These are phyloP conservation scores for Peromyscus aztecus DNA, from an alignment of 2,797 vertebrate species.

Conservation along the genomic window DNA sequence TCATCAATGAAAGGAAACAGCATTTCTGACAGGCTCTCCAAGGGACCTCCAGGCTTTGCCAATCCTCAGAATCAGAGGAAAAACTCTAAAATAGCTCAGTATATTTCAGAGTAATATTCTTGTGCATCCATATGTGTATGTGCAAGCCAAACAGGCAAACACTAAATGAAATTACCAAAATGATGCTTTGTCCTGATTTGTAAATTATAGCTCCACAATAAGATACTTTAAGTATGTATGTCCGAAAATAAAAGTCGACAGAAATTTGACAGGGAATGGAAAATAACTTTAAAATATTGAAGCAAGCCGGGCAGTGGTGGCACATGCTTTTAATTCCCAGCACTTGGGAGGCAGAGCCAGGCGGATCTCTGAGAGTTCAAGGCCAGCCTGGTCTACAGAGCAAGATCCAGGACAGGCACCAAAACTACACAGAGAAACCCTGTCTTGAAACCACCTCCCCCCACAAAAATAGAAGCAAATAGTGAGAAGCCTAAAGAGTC, in stretches of 20 bases:
- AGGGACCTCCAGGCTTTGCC: not conserved
- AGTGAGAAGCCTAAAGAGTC: not conserved
- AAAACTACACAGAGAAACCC: too few relatives aligned
- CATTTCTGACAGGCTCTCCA: not conserved
- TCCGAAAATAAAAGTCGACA: not conserved
- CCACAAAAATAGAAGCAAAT: not conserved
- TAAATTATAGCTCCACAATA: not conserved
- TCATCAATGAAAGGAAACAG: not conserved
- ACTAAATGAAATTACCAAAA: not conserved
- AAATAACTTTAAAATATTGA: not conserved
- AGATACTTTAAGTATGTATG: not conserved
- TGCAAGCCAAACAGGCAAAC: not conserved
- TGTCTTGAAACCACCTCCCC: too few relatives aligned
- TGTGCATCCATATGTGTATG: not conserved
- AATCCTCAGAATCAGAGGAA: not conserved
- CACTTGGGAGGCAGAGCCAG: too few relatives aligned
- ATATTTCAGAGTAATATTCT: not conserved
- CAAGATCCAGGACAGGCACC: too few relatives aligned
- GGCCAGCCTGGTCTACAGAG: too few relatives aligned
- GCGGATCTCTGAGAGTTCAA: too few relatives aligned
- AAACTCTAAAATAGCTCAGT: not conserved
- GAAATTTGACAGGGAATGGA: not conserved
- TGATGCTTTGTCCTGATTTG: not conserved
- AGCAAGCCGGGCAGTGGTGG: too few relatives aligned
- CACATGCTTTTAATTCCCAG: too few relatives aligned